Evolutionary conservation across 2,113 vertebrate genomes (phyloP).

Genomic region (Sitta europaea): DNA sequence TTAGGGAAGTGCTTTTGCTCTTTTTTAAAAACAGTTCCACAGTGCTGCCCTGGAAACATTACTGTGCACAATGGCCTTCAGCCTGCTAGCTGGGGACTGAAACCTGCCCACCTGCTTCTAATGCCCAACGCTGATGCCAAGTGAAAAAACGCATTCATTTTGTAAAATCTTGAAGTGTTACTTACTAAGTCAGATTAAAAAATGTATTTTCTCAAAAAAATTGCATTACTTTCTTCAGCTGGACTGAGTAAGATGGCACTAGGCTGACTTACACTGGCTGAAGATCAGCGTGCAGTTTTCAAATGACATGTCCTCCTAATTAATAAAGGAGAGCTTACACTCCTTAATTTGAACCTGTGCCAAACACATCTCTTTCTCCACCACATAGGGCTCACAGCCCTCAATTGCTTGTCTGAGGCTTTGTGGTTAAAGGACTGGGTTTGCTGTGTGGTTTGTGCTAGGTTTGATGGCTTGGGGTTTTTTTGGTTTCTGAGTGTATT

Average conservation of each 20-base stretch:
- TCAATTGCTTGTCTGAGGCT: background rate
- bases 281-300: background rate
- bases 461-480: background rate
- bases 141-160: background rate
- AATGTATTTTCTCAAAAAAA: background rate
- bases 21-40: background rate
- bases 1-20: background rate
- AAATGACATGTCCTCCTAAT: background rate
- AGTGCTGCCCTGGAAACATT: background rate
- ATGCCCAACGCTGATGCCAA: rapidly evolving
- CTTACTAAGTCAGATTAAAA: background rate
- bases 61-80: background rate
- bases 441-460: background rate
- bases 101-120: background rate
- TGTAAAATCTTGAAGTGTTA: background rate
- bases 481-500: background rate
- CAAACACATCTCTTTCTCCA: background rate
- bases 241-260: background rate
- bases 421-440: background rate
- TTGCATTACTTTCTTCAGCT: rapidly evolving
- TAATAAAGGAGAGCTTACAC: background rate
- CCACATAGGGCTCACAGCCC: background rate
- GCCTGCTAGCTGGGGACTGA: background rate
- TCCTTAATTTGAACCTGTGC: background rate
- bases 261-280: background rate